Conservation (phyloP, 2,113 vertebrate genomes). For the Ochotona princeps region DNA sequence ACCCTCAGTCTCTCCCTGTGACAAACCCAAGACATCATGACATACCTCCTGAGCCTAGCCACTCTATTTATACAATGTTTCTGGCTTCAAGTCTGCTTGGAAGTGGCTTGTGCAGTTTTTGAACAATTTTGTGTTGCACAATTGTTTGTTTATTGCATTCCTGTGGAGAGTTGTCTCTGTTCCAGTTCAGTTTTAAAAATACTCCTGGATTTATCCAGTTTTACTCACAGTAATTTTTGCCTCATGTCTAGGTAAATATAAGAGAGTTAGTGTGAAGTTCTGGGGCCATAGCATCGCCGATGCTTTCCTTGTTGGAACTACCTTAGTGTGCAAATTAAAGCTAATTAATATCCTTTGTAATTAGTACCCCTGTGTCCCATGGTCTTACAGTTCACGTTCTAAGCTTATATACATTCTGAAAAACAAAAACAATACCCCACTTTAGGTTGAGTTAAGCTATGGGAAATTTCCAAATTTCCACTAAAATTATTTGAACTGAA, state of each 20-base stretch:
- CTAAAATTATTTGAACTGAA: background rate
- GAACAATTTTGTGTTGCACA: background rate
- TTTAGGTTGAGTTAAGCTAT: background rate
- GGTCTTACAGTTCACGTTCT: background rate
- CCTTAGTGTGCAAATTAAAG: background rate
- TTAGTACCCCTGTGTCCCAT: background rate
- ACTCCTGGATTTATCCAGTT: background rate
- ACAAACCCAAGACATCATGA: background rate
- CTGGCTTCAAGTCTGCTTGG: background rate
- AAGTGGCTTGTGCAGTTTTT: background rate
- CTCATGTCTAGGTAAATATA: background rate
- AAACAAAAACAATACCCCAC: background rate
- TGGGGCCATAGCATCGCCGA: background rate
- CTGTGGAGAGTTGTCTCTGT: background rate
- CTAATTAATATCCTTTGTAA: background rate
- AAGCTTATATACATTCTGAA: background rate
- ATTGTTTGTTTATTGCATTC: background rate
- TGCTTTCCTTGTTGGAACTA: background rate
- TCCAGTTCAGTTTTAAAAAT: background rate
- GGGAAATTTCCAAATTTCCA: background rate
- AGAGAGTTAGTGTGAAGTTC: background rate
- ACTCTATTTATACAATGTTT: too few relatives aligned
- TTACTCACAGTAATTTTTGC: background rate
- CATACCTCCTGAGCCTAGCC: background rate
- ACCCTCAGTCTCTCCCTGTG: background rate